A percentile compares a stretch with the other conserved stretches of the same genome.
Evolutionary conservation across 1,140 invertebrate species (phyloP).

Genomic region (Pachypsylla venusta): DNA sequence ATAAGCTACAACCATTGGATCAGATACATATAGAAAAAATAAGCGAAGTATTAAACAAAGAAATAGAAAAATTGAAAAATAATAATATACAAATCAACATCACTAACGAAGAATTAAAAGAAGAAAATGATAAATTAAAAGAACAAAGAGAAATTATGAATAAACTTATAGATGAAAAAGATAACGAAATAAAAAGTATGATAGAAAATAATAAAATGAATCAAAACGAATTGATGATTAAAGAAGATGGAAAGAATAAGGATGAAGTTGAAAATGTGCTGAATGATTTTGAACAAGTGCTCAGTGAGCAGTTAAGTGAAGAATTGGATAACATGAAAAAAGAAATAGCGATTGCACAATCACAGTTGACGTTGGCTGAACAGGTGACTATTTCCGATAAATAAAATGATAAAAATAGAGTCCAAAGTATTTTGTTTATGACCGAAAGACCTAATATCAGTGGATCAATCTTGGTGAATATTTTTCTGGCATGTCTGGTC

Average conservation of each 20-base stretch:
- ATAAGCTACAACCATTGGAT: conserved; percentile 17
- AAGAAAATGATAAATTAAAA: conserved; percentile 16
- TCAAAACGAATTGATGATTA: too few relatives aligned
- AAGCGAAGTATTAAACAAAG: conserved; percentile 29
- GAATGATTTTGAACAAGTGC: conserved; percentile 23
- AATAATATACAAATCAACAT: conserved; percentile 32
- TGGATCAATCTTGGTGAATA: too few relatives aligned
- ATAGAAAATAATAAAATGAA: conserved; percentile 11
- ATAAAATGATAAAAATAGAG: too few relatives aligned
- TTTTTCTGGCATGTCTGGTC: too few relatives aligned
- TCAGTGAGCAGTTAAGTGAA: conserved; percentile 21
- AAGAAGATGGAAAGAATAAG: conserved; percentile 25
- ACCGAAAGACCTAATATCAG: too few relatives aligned
- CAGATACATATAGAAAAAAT: conserved; percentile 13
- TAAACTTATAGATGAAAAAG: conserved; percentile 15
- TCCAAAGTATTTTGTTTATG: too few relatives aligned
- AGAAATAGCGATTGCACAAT: conserved; percentile 29
- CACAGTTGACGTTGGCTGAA: conserved; percentile 32
- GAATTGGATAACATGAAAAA: conserved; percentile 23
- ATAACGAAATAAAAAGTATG: conserved; percentile 1
- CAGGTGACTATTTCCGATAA: conserved; percentile 21
- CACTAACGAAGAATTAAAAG: conserved; percentile 15
- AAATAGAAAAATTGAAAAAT: conserved; percentile 34
- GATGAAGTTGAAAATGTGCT: conserved; percentile 21
- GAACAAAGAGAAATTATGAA: conserved; percentile 16